A percentile compares a stretch with the other conserved stretches of the same genome.
Conservation (phyloP, 2,888 invertebrate species). For the Alentia gelatinosa region DNA sequence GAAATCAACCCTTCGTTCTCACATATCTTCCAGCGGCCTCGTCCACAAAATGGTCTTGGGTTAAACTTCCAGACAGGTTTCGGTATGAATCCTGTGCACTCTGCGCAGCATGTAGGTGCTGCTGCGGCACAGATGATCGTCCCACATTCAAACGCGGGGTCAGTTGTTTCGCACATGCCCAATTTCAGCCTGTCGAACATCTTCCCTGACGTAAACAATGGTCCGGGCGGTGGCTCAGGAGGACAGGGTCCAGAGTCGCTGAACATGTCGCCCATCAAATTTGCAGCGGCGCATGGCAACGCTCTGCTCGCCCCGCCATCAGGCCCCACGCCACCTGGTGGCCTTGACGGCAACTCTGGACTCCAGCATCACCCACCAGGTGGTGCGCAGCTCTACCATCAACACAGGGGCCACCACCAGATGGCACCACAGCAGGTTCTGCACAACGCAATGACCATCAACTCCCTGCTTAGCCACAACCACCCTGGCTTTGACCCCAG, state of each 20-base stretch:
- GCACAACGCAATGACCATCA: slow-evolving; percentile 78
- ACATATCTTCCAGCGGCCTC: slow-evolving; percentile 70
- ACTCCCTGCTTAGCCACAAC: slow-evolving; percentile 79
- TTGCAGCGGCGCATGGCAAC: slow-evolving; percentile 74
- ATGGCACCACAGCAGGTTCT: slow-evolving; percentile 59
- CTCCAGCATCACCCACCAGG: slow-evolving; percentile 59
- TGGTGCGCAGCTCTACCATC: slow-evolving; percentile 69
- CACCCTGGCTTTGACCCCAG: slow-evolving; percentile 78
- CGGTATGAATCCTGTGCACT: slow-evolving; percentile 73
- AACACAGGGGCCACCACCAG: slow-evolving; percentile 72
- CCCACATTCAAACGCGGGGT: slow-evolving; percentile 70
- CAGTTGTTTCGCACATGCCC: slow-evolving; percentile 75
- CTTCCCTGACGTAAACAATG: slow-evolving; percentile 75
- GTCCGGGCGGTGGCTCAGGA: not conserved
- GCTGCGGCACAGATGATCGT: slow-evolving; percentile 70
- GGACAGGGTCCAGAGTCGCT: slow-evolving; percentile 71
- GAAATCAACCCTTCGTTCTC: slow-evolving; percentile 72
- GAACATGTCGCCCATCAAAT: slow-evolving; percentile 79
- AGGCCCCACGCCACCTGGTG: slow-evolving; percentile 69
- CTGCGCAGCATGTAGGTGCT: slow-evolving; percentile 70
- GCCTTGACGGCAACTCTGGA: slow-evolving; percentile 64
- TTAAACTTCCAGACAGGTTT: slow-evolving; percentile 77
- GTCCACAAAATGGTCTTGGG: slow-evolving; percentile 75
- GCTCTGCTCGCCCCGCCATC: slow-evolving; percentile 71
- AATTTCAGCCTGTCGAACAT: slow-evolving; percentile 78